phyloP scores from a whole-genome alignment of 1,140 invertebrate species.

The Goniozus legneri region DNA sequence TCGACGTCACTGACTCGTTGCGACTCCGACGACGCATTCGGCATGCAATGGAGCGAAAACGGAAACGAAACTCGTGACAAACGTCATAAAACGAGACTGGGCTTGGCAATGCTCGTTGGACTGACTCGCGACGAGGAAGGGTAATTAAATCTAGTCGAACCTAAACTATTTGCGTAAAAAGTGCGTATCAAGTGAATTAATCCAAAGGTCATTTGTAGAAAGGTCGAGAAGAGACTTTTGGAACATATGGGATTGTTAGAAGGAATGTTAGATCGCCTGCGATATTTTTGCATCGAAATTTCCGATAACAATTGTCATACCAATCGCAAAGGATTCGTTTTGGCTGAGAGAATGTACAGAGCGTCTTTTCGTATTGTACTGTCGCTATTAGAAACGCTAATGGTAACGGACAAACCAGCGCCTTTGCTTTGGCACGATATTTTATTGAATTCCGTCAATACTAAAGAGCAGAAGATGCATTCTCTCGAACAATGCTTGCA shows the following conservation, averaged over 20 bases:
- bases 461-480: conserved; percentile 24
- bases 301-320: conserved; percentile 19
- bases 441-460: conserved; percentile 36
- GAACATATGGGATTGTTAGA: conserved; percentile 79
- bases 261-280: conserved; percentile 70
- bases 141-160: conserved; percentile 26
- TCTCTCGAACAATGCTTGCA: conserved; percentile 36
- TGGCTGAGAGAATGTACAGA: conserved; percentile 33
- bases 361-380: conserved; percentile 33
- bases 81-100: conserved; percentile 53
- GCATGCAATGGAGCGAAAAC: conserved; percentile 37
- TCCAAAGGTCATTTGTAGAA: no score
- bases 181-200: no score
- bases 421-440: conserved; percentile 49
- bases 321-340: conserved; percentile 21
- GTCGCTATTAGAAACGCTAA: conserved; percentile 36
- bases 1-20: conserved; percentile 54
- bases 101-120: conserved; percentile 56
- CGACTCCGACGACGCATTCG: conserved; percentile 43
- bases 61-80: conserved; percentile 25
- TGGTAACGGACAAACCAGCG: conserved; percentile 17
- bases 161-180: not conserved
- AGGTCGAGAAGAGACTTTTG: conserved; percentile 68
- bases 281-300: conserved; percentile 52
- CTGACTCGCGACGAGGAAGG: conserved; percentile 39